phyloP scores from a whole-genome alignment of 2,113 vertebrate species.

The Phasianus colchicus region DNA sequence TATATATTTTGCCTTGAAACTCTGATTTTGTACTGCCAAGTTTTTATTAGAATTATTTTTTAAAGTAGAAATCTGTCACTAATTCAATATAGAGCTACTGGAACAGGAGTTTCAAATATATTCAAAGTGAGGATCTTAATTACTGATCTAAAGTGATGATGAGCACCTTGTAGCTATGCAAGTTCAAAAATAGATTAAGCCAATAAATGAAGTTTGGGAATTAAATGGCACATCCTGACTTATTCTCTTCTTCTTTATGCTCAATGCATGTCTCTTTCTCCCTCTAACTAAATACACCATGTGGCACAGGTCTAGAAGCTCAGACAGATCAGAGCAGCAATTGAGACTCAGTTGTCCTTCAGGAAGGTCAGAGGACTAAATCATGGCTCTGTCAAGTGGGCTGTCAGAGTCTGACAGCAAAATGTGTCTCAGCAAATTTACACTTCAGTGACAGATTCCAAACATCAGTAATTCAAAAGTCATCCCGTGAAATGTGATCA shows the following conservation, averaged over 20 bases:
- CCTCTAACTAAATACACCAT: background rate
- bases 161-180: background rate
- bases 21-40: background rate
- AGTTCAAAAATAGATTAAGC: background rate
- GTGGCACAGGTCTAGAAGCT: background rate
- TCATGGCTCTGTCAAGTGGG: background rate
- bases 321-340: background rate
- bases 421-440: background rate
- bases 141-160: background rate
- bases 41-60: constrained; percentile 38
- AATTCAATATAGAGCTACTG: background rate
- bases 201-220: background rate
- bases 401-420: background rate
- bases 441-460: accelerated
- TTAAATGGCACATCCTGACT: background rate
- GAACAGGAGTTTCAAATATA: background rate
- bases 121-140: background rate
- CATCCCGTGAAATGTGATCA: background rate
- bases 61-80: background rate
- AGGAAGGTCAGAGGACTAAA: background rate
- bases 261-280: background rate
- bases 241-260: background rate
- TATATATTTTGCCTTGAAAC: background rate
- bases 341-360: background rate
- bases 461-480: background rate